phyloP scores from a whole-genome alignment of 92 coral and sea anemone species.

The Porites divaricata region DNA sequence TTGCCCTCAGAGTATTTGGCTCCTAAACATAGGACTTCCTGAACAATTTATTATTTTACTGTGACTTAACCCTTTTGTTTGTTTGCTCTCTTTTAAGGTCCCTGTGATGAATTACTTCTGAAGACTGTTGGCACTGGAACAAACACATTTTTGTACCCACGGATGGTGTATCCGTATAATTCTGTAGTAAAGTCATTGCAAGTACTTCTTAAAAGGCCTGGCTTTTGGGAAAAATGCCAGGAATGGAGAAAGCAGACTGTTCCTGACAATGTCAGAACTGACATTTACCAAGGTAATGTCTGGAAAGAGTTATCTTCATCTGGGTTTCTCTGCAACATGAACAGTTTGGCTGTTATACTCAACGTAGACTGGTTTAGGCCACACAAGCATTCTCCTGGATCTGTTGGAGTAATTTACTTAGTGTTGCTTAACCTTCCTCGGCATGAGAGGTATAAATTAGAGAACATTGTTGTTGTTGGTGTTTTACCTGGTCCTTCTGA shows the following conservation, averaged over 20 bases:
- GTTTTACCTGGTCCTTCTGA: constrained; percentile 79
- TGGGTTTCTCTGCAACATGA: constrained; percentile 36
- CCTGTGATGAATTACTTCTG: constrained; percentile 71
- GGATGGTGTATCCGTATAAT: constrained; percentile 69
- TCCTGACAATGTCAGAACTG: constrained; percentile 37
- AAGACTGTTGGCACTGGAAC: constrained; percentile 58
- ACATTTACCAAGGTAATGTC: constrained; percentile 59
- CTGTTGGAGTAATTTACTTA: constrained; percentile 70
- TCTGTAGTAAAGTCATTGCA: constrained; percentile 46
- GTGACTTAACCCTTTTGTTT: no score
- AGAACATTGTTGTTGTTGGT: constrained; percentile 74
- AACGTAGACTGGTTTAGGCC: constrained; percentile 81
- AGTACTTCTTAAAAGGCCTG: constrained; percentile 45
- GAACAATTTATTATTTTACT: no score
- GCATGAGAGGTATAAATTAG: constrained; percentile 61
- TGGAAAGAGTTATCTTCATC: constrained; percentile 54
- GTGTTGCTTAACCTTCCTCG: constrained; percentile 63
- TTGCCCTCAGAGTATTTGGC: no score
- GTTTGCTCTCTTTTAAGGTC: no score
- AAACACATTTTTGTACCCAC: constrained; percentile 56
- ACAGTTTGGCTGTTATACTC: constrained; percentile 57
- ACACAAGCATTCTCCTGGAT: constrained; percentile 68
- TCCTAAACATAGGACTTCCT: no score
- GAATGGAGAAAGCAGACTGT: constrained; percentile 28
- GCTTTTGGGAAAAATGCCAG: constrained; percentile 65